Percentiles rank a stretch among this genome's conserved stretches.
These are phyloP conservation scores for Cinara cedri DNA, from an alignment of 2,888 invertebrate genomes.

Conservation along the genomic window DNA sequence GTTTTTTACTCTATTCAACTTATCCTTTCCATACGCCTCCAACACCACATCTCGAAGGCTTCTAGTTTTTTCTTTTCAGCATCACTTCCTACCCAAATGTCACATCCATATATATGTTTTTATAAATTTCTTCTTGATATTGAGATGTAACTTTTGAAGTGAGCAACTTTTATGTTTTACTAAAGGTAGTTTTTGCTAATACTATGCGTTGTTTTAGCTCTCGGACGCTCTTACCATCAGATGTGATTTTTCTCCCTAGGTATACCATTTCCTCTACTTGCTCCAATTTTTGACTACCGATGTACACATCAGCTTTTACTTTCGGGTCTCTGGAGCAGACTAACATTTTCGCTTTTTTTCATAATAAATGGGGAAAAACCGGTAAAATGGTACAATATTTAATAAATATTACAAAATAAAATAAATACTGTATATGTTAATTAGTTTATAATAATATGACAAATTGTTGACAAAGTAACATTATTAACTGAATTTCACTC, in stretches of 20 bases:
- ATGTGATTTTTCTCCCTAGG: not conserved
- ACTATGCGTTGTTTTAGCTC: not conserved
- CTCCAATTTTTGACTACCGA: not conserved
- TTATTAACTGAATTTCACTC: too few species aligned
- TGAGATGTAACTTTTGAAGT: not conserved
- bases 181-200: conserved; percentile 11
- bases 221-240: not conserved
- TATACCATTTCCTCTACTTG: not conserved
- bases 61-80: not conserved
- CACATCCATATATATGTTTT: too few species aligned
- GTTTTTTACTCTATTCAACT: not conserved
- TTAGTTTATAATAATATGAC: too few species aligned
- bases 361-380: too few species aligned
- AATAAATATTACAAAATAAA: too few species aligned
- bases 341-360: too few species aligned
- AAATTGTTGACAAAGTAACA: too few species aligned
- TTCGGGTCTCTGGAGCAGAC: not conserved
- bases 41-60: not conserved
- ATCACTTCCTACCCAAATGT: not conserved
- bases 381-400: too few species aligned
- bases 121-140: not conserved
- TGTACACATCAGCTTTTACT: not conserved
- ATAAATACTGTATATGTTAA: too few species aligned
- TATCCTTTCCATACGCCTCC: not conserved
- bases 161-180: not conserved